These are phyloP conservation scores for Amyelois transitella DNA, from an alignment of 1,140 invertebrate species.

Conservation along the genomic window DNA sequence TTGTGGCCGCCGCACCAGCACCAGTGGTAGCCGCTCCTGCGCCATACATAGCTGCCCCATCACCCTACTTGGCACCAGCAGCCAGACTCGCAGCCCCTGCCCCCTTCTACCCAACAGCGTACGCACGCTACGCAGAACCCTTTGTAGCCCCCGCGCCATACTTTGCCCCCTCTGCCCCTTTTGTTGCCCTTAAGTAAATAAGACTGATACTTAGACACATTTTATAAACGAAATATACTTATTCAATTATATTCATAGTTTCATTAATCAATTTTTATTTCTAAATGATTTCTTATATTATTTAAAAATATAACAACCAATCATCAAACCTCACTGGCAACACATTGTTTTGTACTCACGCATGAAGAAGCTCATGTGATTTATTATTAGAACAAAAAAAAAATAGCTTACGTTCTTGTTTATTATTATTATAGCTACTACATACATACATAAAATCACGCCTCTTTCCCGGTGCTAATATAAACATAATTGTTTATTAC, in stretches of 20 bases:
- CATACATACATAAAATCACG: too few species aligned
- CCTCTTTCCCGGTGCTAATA: too few species aligned
- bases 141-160: conserved; percentile 31
- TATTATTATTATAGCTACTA: too few species aligned
- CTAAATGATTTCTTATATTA: too few species aligned
- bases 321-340: too few species aligned
- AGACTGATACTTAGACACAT: conserved; percentile 25
- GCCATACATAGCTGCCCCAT: conserved; percentile 14
- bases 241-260: neutral
- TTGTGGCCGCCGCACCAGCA: conserved; percentile 34
- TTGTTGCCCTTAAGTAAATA: conserved; percentile 41
- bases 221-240: conserved; percentile 20
- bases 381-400: too few species aligned
- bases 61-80: conserved; percentile 25
- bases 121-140: conserved; percentile 35
- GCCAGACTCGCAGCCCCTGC: conserved; percentile 15
- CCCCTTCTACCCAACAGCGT: conserved; percentile 20
- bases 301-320: too few species aligned
- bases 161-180: conserved; percentile 56
- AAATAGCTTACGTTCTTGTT: too few species aligned
- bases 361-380: too few species aligned
- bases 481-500: too few species aligned
- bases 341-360: too few species aligned
- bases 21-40: conserved; percentile 11
- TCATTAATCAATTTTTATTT: neutral